Conservation (phyloP, 2,888 invertebrate genomes). For the Morinoia aosen region DNA sequence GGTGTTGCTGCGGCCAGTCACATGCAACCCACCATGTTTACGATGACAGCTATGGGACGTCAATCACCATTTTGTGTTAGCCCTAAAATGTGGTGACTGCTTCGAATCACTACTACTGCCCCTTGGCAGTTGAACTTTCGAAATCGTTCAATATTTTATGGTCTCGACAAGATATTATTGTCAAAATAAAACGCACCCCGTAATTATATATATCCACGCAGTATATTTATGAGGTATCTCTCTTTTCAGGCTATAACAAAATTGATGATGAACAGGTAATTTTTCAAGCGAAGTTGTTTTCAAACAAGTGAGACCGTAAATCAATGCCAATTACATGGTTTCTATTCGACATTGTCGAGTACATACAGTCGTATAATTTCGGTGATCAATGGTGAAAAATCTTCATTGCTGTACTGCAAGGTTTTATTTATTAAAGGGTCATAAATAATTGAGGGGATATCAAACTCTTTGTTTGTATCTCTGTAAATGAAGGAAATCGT, state of each 20-base stretch:
- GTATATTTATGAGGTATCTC: not conserved
- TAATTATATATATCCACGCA: not conserved
- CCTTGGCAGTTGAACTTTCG: not conserved
- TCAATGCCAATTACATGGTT: not conserved
- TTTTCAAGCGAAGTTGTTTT: not conserved
- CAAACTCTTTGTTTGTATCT: constrained; percentile 12
- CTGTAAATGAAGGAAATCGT: not conserved
- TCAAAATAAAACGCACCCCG: not conserved
- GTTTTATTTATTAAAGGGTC: not conserved
- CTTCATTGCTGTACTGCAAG: not conserved
- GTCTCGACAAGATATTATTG: not conserved
- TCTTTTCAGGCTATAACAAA: not conserved
- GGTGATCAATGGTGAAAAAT: not conserved
- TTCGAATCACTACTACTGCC: not conserved
- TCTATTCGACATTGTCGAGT: not conserved
- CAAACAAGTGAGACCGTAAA: not conserved
- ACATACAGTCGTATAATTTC: not conserved
- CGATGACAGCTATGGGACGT: not conserved
- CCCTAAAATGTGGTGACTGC: not conserved
- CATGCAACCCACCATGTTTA: not conserved
- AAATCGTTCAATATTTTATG: not conserved
- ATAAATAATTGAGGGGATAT: not conserved
- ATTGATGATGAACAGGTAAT: not conserved
- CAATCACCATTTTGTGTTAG: not conserved
- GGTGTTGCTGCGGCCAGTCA: not conserved